These are phyloP conservation scores for Heteromurus nitidus DNA, from an alignment of 2,888 invertebrate species.

Conservation along the genomic window DNA sequence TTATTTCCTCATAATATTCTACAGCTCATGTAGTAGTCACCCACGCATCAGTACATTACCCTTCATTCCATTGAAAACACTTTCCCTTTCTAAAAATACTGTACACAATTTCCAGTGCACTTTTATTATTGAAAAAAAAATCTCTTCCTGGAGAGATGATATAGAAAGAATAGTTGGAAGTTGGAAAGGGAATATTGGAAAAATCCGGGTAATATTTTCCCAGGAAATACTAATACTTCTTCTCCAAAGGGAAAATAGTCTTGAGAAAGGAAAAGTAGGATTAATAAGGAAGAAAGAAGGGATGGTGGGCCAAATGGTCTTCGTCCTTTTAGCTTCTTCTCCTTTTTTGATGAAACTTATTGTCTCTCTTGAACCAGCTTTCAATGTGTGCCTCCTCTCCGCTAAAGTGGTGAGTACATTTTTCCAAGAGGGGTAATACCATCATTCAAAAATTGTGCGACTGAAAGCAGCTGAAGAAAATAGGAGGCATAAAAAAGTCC, in stretches of 20 bases:
- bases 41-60: constrained; percentile 17
- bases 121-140: constrained; percentile 41
- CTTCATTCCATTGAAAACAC: neutral
- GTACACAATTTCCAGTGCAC: constrained; percentile 19
- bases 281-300: constrained; percentile 44
- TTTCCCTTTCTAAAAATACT: too few species aligned
- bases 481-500: neutral
- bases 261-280: constrained; percentile 36
- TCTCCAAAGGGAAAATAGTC: neutral
- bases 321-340: constrained; percentile 10
- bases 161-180: constrained; percentile 8
- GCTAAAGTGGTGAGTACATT: constrained; percentile 38
- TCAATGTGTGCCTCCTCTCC: neutral
- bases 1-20: constrained; percentile 12
- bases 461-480: constrained; percentile 60
- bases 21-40: constrained; percentile 21
- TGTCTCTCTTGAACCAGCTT: neutral
- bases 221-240: neutral
- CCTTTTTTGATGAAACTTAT: too few species aligned
- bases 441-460: constrained; percentile 55
- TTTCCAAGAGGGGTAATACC: constrained; percentile 49
- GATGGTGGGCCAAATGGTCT: constrained; percentile 42
- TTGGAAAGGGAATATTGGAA: constrained; percentile 29
- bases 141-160: constrained; percentile 15
- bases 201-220: constrained; percentile 28